Evolutionary conservation across 2,113 vertebrate species (phyloP).

Genomic region (Xiphophorus couchianus): DNA sequence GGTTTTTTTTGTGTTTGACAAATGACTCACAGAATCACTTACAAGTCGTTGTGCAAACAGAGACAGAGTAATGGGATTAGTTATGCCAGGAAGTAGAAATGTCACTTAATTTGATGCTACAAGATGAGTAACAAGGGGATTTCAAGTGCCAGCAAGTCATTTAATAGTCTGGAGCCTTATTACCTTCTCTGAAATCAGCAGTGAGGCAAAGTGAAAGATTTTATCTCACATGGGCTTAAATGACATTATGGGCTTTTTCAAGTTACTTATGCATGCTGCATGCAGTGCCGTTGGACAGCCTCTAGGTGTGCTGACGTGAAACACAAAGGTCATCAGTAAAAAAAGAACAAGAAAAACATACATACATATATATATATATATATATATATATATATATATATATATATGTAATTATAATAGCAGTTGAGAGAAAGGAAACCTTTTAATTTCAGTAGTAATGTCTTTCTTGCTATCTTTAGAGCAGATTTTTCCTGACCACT

Average conservation of each 20-base stretch:
- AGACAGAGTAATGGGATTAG: background rate
- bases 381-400: too few relatives aligned
- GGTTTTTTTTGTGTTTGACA: too few relatives aligned
- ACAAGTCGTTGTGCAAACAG: background rate
- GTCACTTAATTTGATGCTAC: constrained; percentile 11
- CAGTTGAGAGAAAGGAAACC: background rate
- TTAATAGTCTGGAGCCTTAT: constrained; percentile 49
- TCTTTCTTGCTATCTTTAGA: background rate
- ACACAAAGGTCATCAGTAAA: background rate
- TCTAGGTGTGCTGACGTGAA: constrained; percentile 59
- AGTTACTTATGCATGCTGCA: constrained; percentile 28
- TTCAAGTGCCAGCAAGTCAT: constrained; percentile 15
- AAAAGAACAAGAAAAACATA: too few relatives aligned
- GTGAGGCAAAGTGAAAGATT: constrained; percentile 39
- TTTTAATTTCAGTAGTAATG: background rate
- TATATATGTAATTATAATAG: background rate
- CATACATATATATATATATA: too few relatives aligned
- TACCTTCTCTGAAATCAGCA: constrained; percentile 38
- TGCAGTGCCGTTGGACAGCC: constrained; percentile 35
- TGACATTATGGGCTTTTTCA: constrained; percentile 60
- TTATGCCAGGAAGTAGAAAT: constrained; percentile 9
- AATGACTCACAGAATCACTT: too few relatives aligned
- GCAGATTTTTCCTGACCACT: background rate
- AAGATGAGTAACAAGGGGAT: constrained; percentile 27
- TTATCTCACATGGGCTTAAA: constrained; percentile 37